Evolutionary conservation across 2,797 vertebrate genomes (phyloP).

Genomic region (Ibycter americanus): DNA sequence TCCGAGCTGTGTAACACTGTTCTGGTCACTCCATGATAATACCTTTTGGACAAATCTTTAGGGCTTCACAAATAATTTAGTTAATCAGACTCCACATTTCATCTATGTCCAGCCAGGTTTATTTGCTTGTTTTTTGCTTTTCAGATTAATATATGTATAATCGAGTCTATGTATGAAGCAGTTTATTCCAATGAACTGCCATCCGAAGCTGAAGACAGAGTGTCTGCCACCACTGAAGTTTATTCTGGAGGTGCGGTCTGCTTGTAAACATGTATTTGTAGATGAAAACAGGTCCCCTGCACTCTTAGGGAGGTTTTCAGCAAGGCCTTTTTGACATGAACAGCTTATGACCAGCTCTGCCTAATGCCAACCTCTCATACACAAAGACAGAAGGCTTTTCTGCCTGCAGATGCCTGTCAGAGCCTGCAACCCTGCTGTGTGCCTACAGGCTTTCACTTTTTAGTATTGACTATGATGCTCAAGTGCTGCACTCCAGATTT

Average conservation of each 20-base stretch:
- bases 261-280: background rate
- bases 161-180: background rate
- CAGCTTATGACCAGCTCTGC: background rate
- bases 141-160: background rate
- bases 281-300: background rate
- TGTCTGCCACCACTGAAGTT: background rate
- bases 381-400: background rate
- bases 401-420: background rate
- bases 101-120: background rate
- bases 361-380: rapidly evolving
- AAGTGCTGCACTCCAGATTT: background rate
- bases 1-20: background rate
- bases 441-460: background rate
- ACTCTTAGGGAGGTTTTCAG: background rate
- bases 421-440: background rate
- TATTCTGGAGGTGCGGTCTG: background rate
- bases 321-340: background rate
- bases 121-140: background rate
- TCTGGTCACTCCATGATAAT: background rate
- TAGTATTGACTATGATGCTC: rapidly evolving
- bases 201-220: background rate
- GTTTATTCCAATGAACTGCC: background rate
- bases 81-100: background rate
- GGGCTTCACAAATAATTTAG: background rate
- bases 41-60: background rate